A percentile compares a stretch with the other conserved stretches of the same genome.
Conservation (phyloP, 2,113 vertebrate species). For the Siphamia tubifer region DNA sequence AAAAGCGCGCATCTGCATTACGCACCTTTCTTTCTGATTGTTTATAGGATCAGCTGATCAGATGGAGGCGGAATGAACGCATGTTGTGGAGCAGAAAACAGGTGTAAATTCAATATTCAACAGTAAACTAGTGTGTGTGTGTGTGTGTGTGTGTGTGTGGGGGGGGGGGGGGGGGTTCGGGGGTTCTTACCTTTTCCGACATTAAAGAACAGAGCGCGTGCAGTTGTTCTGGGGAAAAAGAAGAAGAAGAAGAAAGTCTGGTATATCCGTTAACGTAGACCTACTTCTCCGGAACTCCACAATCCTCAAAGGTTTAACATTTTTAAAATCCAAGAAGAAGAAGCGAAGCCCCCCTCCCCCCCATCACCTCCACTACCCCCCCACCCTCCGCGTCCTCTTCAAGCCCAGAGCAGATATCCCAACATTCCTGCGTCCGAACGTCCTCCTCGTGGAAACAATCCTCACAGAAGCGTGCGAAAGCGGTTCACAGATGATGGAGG, state of each 20-base stretch:
- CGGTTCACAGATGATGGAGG: neutral
- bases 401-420: constrained; percentile 41
- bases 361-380: no score
- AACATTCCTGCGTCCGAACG: constrained; percentile 7
- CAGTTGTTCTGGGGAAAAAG: constrained; percentile 32
- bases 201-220: constrained; percentile 66
- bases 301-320: constrained; percentile 3
- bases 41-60: no score
- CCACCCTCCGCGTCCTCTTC: no score
- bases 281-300: constrained; percentile 45
- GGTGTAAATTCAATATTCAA: neutral
- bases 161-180: no score
- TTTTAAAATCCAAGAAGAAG: constrained; percentile 23
- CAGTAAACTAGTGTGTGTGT: no score
- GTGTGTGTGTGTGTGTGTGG: no score
- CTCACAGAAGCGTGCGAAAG: neutral
- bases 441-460: constrained; percentile 1
- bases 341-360: constrained; percentile 3
- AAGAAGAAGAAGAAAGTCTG: constrained; percentile 30
- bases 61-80: no score
- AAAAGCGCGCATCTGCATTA: no score
- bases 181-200: constrained; percentile 82
- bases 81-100: no score
- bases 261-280: constrained; percentile 41
- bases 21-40: no score